These are phyloP conservation scores for Phymastichus coffea DNA, from an alignment of 1,140 invertebrate species.

Conservation along the genomic window DNA sequence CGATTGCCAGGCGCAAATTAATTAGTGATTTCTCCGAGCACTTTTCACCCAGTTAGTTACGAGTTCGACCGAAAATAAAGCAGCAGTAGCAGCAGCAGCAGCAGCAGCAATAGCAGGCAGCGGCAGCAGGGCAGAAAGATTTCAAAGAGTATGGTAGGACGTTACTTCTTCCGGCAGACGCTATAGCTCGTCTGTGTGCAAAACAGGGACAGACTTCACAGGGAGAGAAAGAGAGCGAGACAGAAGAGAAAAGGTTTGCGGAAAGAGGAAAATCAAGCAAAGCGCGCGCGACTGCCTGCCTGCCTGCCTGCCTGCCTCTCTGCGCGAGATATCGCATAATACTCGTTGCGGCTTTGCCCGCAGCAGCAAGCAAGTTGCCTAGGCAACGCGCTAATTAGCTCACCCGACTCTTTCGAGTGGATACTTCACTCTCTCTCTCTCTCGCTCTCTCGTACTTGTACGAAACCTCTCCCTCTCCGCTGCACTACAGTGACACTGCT, in stretches of 20 bases:
- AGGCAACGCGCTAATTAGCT: conserved; percentile 58
- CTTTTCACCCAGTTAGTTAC: too few relatives aligned
- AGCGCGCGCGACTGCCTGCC: background rate
- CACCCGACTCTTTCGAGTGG: conserved; percentile 57
- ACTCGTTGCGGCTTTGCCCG: too few relatives aligned
- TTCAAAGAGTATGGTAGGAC: conserved; percentile 22
- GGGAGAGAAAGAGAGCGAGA: conserved; percentile 32
- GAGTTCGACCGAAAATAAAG: too few relatives aligned
- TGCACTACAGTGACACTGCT: background rate
- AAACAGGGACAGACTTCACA: too few relatives aligned
- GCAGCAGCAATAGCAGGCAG: too few relatives aligned
- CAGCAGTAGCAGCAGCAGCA: conserved; percentile 27
- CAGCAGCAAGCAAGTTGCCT: too few relatives aligned
- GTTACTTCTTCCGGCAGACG: conserved; percentile 8
- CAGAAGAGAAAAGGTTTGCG: too few relatives aligned
- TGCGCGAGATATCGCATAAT: conserved; percentile 36
- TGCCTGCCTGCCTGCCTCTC: too few relatives aligned
- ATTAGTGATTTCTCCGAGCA: too few relatives aligned
- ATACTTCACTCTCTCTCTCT: conserved; percentile 50
- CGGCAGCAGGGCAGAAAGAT: background rate
- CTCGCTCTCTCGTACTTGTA: conserved; percentile 39
- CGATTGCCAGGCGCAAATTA: too few relatives aligned
- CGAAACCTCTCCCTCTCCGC: conserved; percentile 25
- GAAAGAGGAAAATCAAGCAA: conserved; percentile 34
- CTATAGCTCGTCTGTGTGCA: too few relatives aligned